Evolutionary conservation across 2,888 invertebrate species (phyloP).

Genomic region (Nomada hirtipes): DNA sequence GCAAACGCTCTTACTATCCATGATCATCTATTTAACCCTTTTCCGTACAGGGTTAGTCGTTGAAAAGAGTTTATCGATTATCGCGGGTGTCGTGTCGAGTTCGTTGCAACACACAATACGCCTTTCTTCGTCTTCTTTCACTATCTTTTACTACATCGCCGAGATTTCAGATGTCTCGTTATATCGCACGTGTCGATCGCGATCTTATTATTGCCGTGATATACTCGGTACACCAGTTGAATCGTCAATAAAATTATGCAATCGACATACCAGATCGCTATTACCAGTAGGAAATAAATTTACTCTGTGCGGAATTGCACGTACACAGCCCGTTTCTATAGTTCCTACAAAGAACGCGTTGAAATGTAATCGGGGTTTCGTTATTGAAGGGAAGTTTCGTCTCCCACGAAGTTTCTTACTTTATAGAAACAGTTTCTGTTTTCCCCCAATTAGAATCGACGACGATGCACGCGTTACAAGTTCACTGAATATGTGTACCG

Average conservation of each 20-base stretch:
- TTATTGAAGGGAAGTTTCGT: not conserved
- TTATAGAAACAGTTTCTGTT: no score
- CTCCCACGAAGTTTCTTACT: no score
- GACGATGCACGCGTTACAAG: no score
- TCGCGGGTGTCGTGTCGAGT: slow-evolving; percentile 3
- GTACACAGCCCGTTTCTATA: not conserved
- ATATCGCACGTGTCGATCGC: slow-evolving; percentile 15
- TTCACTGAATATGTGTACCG: no score
- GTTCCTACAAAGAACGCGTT: not conserved
- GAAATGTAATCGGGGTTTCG: not conserved
- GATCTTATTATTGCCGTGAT: not conserved
- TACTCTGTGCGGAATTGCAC: not conserved
- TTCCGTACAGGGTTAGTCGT: slow-evolving; percentile 38
- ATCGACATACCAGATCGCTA: not conserved
- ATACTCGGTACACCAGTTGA: not conserved
- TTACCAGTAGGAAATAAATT: not conserved
- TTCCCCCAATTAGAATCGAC: no score
- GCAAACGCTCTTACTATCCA: slow-evolving; percentile 25
- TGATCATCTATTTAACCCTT: slow-evolving; percentile 42
- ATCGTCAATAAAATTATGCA: slow-evolving; percentile 20
- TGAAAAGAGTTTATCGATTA: slow-evolving; percentile 41
- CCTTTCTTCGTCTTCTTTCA: slow-evolving; percentile 1
- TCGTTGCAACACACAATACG: not conserved
- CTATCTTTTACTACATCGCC: not conserved
- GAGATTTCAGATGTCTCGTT: slow-evolving; percentile 14